Percentiles rank a stretch among this genome's conserved stretches.
These are phyloP conservation scores for Bombus confusus DNA, from an alignment of 1,140 invertebrate genomes.

Conservation along the genomic window DNA sequence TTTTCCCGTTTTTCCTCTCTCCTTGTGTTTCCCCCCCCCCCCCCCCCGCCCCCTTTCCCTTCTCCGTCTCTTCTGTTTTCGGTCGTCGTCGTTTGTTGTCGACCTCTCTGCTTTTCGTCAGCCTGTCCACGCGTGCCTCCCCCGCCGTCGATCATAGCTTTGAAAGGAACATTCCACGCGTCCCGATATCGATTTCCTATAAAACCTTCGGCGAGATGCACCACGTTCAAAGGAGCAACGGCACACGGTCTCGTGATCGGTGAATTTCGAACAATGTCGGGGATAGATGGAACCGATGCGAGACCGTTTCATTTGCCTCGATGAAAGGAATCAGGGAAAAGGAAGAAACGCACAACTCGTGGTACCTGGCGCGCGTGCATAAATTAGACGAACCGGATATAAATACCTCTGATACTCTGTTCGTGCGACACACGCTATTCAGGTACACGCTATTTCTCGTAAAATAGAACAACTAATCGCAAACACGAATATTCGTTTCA, in stretches of 20 bases:
- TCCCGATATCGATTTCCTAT: conserved; percentile 53
- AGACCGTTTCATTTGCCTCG: conserved; percentile 46
- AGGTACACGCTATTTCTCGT: neutral
- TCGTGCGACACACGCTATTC: neutral
- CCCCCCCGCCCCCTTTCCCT: neutral
- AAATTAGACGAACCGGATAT: conserved; percentile 22
- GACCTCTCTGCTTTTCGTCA: conserved; percentile 3
- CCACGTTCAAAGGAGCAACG: conserved; percentile 45
- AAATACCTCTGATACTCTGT: neutral
- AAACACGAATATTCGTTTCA: neutral
- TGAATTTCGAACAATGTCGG: conserved; percentile 55
- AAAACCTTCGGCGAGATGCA: conserved; percentile 48
- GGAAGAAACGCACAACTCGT: neutral
- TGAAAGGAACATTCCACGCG: conserved; percentile 34
- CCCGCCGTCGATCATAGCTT: conserved; percentile 42
- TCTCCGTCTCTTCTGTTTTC: neutral
- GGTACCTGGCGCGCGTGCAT: neutral
- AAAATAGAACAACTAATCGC: neutral
- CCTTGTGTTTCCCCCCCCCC: neutral
- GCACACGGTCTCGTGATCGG: conserved; percentile 38
- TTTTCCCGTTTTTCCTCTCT: neutral
- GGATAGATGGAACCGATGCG: conserved; percentile 30
- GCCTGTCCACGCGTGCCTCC: conserved; percentile 19
- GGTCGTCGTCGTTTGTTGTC: neutral
- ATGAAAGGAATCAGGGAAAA: conserved; percentile 23